Conservation (phyloP, 1,140 invertebrate genomes). For the Lerema accius region DNA sequence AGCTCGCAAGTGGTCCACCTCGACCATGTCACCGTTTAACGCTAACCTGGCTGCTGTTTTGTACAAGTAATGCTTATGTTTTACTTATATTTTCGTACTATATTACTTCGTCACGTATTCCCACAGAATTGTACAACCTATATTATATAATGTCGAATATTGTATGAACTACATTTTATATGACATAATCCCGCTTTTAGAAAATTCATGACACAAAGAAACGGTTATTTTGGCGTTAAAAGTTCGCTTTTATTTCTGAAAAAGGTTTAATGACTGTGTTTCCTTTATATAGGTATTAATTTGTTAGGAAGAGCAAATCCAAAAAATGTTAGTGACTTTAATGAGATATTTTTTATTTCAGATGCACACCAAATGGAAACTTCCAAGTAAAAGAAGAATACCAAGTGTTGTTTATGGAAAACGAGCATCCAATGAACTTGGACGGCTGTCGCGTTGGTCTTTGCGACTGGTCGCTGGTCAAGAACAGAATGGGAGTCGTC, state of each 20-base stretch:
- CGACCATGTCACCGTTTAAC: slow-evolving; percentile 89
- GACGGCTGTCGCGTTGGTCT: slow-evolving; percentile 84
- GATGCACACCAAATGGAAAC: slow-evolving; percentile 79
- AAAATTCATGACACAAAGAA: too few relatives aligned
- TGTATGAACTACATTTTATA: too few relatives aligned
- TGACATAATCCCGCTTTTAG: too few relatives aligned
- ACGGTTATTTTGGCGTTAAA: too few relatives aligned
- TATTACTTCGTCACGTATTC: background rate
- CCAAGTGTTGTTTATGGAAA: slow-evolving; percentile 85
- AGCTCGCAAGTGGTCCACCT: slow-evolving; percentile 87
- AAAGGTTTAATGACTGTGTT: too few relatives aligned
- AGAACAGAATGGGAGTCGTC: slow-evolving; percentile 56
- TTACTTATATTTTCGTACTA: slow-evolving; percentile 4
- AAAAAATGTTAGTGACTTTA: too few relatives aligned
- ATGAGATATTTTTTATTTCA: slow-evolving; percentile 62
- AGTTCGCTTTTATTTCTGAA: too few relatives aligned
- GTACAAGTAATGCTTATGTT: slow-evolving; percentile 84
- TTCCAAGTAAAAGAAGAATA: slow-evolving; percentile 78
- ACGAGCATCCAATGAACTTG: slow-evolving; percentile 84
- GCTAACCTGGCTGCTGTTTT: slow-evolving; percentile 90
- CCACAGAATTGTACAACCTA: too few relatives aligned
- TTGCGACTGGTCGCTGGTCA: slow-evolving; percentile 83
- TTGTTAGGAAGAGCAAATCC: too few relatives aligned
- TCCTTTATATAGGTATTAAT: too few relatives aligned
- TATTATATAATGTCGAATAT: too few relatives aligned